Conservation (phyloP, 2,888 invertebrate genomes). For the Synergus umbraculus region DNA sequence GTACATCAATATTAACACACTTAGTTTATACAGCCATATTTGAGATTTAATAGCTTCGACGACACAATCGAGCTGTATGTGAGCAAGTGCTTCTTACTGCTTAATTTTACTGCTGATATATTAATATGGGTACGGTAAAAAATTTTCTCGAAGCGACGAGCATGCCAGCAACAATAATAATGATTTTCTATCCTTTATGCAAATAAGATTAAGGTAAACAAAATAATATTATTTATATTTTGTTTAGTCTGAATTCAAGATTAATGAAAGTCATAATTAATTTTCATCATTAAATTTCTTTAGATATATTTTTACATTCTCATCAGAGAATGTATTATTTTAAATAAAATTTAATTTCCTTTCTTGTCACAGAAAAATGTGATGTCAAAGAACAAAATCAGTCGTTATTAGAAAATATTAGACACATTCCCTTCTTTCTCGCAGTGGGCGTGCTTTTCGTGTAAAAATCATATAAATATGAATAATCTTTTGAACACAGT, state of each 20-base stretch:
- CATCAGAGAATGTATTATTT: too few relatives aligned
- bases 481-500: neutral
- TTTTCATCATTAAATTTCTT: neutral
- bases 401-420: constrained; percentile 1
- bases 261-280: neutral
- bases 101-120: neutral
- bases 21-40: constrained; percentile 28
- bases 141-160: neutral
- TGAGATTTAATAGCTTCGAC: neutral
- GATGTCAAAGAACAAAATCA: neutral
- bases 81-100: neutral
- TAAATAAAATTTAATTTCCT: neutral
- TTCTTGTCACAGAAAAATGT: neutral
- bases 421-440: constrained; percentile 2
- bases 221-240: neutral
- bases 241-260: neutral
- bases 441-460: constrained; percentile 13
- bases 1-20: constrained; percentile 45
- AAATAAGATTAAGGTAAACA: neutral
- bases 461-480: neutral
- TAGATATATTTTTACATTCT: neutral
- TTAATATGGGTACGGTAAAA: neutral
- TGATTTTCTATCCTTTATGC: neutral
- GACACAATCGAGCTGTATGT: neutral
- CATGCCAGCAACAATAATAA: neutral